Evolutionary conservation across 2,113 vertebrate species (phyloP), one percentile per base, ranked within the genome.

Genomic region (Oncorhynchus gorbuscha): DNA sequence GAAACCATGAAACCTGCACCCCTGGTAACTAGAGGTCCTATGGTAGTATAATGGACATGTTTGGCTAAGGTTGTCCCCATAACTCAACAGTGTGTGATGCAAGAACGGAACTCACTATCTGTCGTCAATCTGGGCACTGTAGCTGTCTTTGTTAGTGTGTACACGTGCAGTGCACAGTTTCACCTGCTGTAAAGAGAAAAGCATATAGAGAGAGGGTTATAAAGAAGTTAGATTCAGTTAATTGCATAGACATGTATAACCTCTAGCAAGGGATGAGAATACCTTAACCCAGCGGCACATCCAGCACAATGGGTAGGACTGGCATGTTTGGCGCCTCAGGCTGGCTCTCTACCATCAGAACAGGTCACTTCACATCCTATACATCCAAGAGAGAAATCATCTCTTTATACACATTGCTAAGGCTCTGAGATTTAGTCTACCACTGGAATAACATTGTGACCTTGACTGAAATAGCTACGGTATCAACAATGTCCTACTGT

Each of bases 51-150:
- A 26, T 26, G 22, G 5, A 24, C 62, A 64, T 39, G 39, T 51
- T 51, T 51, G 49, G 49, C 14, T 51, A 51, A 51, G 14, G 51
- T 18, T 55, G 51, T 18, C 51, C 16, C 3, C 16, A 55, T 55
- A 4, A 14, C 51, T 18, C 16, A 55, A 18, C 51, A 18, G 51
- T 55, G 65, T 67, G 65, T 67, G 30, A 28, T 61, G 9, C 8
- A 61, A 8, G 3, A 20, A 16, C 1, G 48, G n/a, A 22, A 82
- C 86, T 87, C 28, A 89, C 88, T 2, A 89, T 86, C 83, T 79
- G 66, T 76, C 81, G n/a, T 74, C 76, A 66, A 35, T 81, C 76
- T 77, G 86, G 28, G 74, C 35, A 5, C 64, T 75, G 22, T 74
- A 74, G 12, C n/a, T 62, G 5, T 62, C n/a, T 20, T 8, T 58